Conservation (phyloP, 2,888 invertebrate species). For the Icerya purchasi region DNA sequence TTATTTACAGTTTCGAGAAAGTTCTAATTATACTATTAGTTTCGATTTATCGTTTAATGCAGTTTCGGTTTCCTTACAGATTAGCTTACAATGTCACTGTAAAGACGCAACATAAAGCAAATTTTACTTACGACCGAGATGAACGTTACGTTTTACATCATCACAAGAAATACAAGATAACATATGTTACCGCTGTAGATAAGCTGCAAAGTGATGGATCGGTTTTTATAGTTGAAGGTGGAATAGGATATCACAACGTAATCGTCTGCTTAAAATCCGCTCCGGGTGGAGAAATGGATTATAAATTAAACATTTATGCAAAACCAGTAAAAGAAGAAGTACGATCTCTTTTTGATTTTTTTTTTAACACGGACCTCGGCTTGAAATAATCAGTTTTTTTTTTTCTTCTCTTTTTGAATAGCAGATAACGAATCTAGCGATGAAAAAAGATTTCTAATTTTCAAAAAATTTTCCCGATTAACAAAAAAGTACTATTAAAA, state of each 20-base stretch:
- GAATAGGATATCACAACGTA: not conserved
- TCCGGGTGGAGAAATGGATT: not conserved
- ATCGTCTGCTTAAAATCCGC: not conserved
- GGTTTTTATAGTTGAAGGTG: not conserved
- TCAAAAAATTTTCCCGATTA: no score
- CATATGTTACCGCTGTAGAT: not conserved
- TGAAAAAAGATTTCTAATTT: no score
- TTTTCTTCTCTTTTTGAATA: no score
- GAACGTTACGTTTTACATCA: not conserved
- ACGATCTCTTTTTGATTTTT: no score
- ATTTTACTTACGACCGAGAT: not conserved
- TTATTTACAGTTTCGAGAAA: no score
- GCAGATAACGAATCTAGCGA: no score
- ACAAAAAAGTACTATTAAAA: no score
- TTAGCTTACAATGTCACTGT: not conserved
- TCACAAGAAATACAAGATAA: not conserved
- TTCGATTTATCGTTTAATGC: no score
- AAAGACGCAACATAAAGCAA: not conserved
- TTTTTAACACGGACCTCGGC: no score
- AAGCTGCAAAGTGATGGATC: not conserved
- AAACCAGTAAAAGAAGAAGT: not conserved
- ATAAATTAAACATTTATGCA: not conserved
- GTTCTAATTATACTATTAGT: no score
- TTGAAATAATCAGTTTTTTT: no score
- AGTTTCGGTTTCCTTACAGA: not conserved